Evolutionary conservation across 2,888 invertebrate species (phyloP), one percentile per base, ranked within the genome.

Genomic region (Sesia bembeciformis): DNA sequence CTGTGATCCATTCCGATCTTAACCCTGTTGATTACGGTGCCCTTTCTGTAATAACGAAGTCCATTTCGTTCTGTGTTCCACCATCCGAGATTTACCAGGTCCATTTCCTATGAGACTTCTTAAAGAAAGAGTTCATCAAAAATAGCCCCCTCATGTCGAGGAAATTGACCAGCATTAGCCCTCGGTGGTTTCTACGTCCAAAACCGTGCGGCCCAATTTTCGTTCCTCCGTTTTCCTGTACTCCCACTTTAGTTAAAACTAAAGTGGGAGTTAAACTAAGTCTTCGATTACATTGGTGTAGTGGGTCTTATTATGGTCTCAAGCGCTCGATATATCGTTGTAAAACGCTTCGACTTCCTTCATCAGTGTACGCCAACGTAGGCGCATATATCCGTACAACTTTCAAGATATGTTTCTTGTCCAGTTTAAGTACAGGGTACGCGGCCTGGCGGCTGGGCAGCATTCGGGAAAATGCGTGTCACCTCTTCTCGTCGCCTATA

Each of bases 81-180:
- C 49, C 7, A 3, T 5, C 8, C 49, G 23, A 23, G 23, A 23
- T 49, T 8, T 5, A 5, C 2, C 49, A 49, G 1, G 49, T 49
- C 56, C 43, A 54, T 38, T 53, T 56, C 50, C 56, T 54, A 3
- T 58, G 58, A 43, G 53, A 40, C 38, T 53, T 54, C 49, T 58
- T n/a, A 8, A 54, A 58, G 52, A 56, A 53, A 3, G 54, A 49
- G 23, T 58, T 58, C 53, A 56, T 54, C 50, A 53, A 6, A 51
- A 55, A 58, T 2, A 56, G 52, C 40, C 54, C 52, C 41, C 51
- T 4, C 4, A 3, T 5, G 40, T 58, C 43, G 3, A 52, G 55
- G 23, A 53, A 58, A 4, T 56, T 40, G 7, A 53, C 52, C 3
- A 54, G 53, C 51, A 52, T 54, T 39, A 56, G 49, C 4, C 40